These are phyloP conservation scores for Pantelozetes paolii DNA, from an alignment of 2,888 invertebrate genomes.

Conservation along the genomic window DNA sequence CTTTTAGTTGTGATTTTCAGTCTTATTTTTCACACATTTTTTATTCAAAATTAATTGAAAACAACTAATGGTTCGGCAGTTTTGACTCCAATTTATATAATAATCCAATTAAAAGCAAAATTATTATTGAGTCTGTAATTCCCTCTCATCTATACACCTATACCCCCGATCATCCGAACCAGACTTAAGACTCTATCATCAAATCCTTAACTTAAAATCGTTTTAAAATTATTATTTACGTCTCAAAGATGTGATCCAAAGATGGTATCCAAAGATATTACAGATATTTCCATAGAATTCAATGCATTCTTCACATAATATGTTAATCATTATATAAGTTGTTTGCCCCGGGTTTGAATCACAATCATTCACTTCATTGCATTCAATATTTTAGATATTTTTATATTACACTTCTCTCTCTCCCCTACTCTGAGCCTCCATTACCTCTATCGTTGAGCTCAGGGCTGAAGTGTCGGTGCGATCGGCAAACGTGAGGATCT, in stretches of 20 bases:
- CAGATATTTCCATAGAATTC: background rate
- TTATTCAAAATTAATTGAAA: conserved; percentile 8
- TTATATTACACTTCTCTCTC: background rate
- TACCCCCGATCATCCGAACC: background rate
- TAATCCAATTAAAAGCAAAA: conserved; percentile 10
- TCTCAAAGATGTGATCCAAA: too few relatives aligned
- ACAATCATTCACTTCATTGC: conserved; percentile 2
- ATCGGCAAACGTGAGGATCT: conserved; percentile 22
- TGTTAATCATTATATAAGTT: conserved; percentile 29
- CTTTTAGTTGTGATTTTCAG: background rate
- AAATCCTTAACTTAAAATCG: conserved; percentile 24
- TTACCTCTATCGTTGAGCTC: background rate
- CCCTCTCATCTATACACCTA: background rate
- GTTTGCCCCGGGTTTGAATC: conserved; percentile 28
- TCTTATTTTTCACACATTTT: background rate
- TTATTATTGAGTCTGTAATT: background rate
- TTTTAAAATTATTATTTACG: conserved; percentile 25
- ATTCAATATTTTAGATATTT: background rate
- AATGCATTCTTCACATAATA: conserved; percentile 20
- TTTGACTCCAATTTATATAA: conserved; percentile 6
- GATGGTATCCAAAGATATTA: conserved; percentile 21
- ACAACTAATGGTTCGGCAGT: conserved; percentile 18
- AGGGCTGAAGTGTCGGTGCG: background rate
- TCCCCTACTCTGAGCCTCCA: background rate
- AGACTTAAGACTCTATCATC: background rate